Conservation (phyloP, 2,797 vertebrate species). For the Cossypha niveicapilla region DNA sequence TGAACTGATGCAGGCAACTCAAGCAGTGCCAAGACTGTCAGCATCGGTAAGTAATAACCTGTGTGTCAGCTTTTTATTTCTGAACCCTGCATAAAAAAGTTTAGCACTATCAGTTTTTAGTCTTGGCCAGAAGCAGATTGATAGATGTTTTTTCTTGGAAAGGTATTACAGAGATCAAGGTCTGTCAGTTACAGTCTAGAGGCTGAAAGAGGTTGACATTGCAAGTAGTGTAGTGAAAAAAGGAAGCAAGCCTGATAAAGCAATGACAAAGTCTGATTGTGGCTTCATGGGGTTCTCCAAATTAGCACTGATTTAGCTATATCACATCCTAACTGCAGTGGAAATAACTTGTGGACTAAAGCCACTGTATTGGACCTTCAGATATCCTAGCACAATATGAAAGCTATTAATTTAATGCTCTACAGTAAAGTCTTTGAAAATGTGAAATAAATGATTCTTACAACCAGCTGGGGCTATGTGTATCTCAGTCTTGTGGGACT, state of each 20-base stretch:
- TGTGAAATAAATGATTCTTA: not conserved
- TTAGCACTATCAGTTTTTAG: not conserved
- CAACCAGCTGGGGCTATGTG: fast-evolving
- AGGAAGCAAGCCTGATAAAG: not conserved
- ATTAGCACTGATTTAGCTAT: not conserved
- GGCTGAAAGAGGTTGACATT: not conserved
- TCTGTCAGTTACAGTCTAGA: not conserved
- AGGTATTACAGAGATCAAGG: not conserved
- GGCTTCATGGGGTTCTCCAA: not conserved
- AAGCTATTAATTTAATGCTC: not conserved
- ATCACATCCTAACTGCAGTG: not conserved
- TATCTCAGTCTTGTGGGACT: not conserved
- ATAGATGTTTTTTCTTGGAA: not conserved
- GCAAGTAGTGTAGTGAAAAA: not conserved
- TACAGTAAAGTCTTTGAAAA: not conserved
- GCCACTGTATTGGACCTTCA: not conserved
- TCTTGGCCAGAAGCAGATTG: not conserved
- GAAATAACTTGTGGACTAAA: not conserved
- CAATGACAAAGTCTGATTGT: not conserved
- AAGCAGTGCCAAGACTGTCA: not conserved
- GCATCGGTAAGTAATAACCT: not conserved
- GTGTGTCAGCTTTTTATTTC: not conserved
- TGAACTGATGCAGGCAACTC: not conserved
- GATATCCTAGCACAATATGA: not conserved
- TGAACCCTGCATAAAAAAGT: not conserved